A percentile compares a stretch with the other conserved stretches of the same genome.
These are phyloP conservation scores for Acestrorhynchus altus DNA, from an alignment of 2,797 vertebrate genomes.

Conservation along the genomic window DNA sequence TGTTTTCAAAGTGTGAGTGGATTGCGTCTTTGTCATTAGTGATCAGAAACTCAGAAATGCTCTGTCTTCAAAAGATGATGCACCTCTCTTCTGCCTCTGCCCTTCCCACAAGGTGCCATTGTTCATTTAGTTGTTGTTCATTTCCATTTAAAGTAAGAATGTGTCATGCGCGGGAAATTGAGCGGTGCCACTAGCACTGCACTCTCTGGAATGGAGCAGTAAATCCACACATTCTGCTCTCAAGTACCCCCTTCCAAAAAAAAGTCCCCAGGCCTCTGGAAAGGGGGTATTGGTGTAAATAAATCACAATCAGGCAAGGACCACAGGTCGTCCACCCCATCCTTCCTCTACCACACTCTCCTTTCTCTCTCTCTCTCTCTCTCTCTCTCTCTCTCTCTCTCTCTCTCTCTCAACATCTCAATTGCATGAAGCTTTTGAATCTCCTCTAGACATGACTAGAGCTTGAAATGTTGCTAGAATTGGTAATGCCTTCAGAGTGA, in stretches of 20 bases:
- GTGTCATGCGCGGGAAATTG: conserved; percentile 27
- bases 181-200: neutral
- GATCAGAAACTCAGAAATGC: neutral
- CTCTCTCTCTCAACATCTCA: conserved; percentile 12
- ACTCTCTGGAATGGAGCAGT: conserved; percentile 18
- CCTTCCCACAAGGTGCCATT: neutral
- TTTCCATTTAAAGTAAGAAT: conserved; percentile 51
- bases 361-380: conserved; percentile 12
- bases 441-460: conserved; percentile 27
- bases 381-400: conserved; percentile 14
- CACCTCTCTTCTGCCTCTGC: neutral
- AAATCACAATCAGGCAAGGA: conserved; percentile 45
- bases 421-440: conserved; percentile 28
- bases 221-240: conserved; percentile 4
- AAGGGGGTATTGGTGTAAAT: conserved; percentile 35
- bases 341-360: conserved; percentile 9
- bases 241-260: neutral
- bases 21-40: neutral
- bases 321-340: conserved; percentile 1
- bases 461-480: conserved; percentile 34
- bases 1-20: conserved; percentile 9
- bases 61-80: conserved; percentile 6
- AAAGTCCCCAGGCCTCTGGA: conserved; percentile 22
- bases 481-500: conserved; percentile 39
- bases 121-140: conserved; percentile 5